These are phyloP conservation scores for Carettochelys insculpta DNA, from an alignment of 2,113 vertebrate species.

Conservation along the genomic window DNA sequence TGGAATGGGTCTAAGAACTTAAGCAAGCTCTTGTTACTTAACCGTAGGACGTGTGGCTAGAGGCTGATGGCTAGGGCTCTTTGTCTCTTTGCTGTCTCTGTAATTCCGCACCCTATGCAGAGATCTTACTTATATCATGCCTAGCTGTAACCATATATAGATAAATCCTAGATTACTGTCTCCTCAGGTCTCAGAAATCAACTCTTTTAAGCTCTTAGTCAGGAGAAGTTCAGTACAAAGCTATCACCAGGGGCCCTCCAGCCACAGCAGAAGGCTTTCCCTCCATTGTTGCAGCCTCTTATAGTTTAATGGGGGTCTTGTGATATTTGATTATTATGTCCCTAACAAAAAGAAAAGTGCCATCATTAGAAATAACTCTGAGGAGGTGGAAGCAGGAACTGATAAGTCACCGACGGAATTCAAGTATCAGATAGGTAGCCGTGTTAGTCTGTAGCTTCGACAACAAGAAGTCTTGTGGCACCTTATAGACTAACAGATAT, in stretches of 20 bases:
- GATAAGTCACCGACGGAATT: neutral
- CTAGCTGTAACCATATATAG: neutral
- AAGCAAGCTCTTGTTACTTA: neutral
- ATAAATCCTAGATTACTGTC: neutral
- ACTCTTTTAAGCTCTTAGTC: neutral
- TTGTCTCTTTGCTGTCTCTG: neutral
- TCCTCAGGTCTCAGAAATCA: neutral
- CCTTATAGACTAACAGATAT: too few species aligned
- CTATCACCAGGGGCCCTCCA: neutral
- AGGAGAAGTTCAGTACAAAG: neutral
- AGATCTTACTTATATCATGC: neutral
- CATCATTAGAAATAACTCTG: neutral
- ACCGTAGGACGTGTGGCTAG: neutral
- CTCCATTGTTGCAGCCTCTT: neutral
- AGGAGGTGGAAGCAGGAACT: neutral
- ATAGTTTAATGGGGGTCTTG: neutral
- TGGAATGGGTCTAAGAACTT: neutral
- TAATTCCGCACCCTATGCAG: neutral
- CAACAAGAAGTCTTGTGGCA: too few species aligned
- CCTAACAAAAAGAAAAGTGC: neutral
- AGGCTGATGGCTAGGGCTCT: neutral
- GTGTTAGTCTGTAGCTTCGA: too few species aligned
- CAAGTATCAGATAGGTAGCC: too few species aligned
- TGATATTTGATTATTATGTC: neutral
- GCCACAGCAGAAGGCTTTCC: neutral